Percentiles rank a stretch among this genome's conserved stretches.
These are phyloP conservation scores for Origma solitaria DNA, from an alignment of 2,113 vertebrate species.

Conservation along the genomic window DNA sequence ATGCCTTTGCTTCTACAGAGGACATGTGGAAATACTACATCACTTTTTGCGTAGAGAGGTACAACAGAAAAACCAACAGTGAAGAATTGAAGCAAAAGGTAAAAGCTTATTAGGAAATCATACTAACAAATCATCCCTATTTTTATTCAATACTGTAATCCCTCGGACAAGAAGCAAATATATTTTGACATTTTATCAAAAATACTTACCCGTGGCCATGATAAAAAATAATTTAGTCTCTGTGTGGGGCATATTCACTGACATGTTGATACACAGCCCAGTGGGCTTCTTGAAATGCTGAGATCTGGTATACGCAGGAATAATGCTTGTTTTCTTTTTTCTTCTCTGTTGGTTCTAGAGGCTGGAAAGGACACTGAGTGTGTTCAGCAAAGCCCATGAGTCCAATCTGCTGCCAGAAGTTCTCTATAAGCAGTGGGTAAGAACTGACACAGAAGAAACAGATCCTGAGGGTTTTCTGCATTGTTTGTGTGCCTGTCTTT, in stretches of 20 bases:
- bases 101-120: neutral
- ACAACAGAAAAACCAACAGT: constrained; percentile 87
- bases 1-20: constrained; percentile 69
- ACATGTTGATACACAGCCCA: neutral
- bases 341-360: constrained; percentile 75
- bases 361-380: constrained; percentile 75
- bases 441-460: neutral
- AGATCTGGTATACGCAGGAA: neutral
- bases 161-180: neutral
- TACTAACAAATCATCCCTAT: neutral
- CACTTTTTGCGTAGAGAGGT: constrained; percentile 84
- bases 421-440: constrained; percentile 90
- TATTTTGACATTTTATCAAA: neutral
- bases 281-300: neutral
- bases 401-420: constrained; percentile 75
- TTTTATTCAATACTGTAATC: neutral
- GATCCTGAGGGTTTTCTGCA: neutral
- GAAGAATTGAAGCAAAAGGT: constrained; percentile 83
- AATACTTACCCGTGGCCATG: neutral
- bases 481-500: neutral
- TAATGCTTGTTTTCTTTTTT: neutral
- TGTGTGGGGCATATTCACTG: neutral
- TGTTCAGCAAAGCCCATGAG: constrained; percentile 79
- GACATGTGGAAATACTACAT: constrained; percentile 91
- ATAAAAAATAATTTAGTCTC: neutral